A percentile compares a stretch with the other conserved stretches of the same genome.
These are phyloP conservation scores for Onchidella celtica DNA, from an alignment of 2,888 invertebrate species.

Conservation along the genomic window DNA sequence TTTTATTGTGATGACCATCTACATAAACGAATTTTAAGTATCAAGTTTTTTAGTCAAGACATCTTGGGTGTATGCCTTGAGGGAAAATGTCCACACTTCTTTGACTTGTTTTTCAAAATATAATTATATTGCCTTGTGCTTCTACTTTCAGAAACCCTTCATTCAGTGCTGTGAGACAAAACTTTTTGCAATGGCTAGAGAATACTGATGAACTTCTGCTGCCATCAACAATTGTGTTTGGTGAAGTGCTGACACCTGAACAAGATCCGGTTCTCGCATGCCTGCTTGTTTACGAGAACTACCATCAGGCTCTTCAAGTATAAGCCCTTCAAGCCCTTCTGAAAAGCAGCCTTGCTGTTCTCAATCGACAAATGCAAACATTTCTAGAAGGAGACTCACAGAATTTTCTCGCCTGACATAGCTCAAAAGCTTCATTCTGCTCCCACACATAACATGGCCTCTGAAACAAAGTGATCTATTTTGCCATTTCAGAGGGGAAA, in stretches of 20 bases:
- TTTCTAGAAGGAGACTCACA: not conserved
- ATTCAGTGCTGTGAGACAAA: not conserved
- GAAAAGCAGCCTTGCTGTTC: not conserved
- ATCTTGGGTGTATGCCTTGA: too few species aligned
- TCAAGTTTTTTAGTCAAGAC: too few species aligned
- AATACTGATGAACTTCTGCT: not conserved
- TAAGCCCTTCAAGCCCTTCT: not conserved
- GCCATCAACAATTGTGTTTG: not conserved
- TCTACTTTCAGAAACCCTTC: not conserved
- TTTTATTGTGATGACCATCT: not conserved
- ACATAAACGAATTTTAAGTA: too few species aligned
- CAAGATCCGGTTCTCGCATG: not conserved
- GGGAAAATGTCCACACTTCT: too few species aligned
- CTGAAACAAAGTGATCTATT: not conserved
- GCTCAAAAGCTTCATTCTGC: not conserved
- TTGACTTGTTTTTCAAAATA: not conserved
- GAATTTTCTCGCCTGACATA: not conserved
- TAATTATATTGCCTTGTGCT: not conserved
- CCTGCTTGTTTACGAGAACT: not conserved
- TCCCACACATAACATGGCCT: not conserved
- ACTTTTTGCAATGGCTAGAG: not conserved
- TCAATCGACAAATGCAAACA: not conserved
- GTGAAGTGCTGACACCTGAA: constrained; percentile 5
- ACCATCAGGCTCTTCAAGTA: not conserved
- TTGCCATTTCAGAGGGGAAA: too few species aligned